A percentile compares a stretch with the other conserved stretches of the same genome.
Evolutionary conservation across 2,797 vertebrate genomes (phyloP).

Genomic region (Iguana delicatissima): DNA sequence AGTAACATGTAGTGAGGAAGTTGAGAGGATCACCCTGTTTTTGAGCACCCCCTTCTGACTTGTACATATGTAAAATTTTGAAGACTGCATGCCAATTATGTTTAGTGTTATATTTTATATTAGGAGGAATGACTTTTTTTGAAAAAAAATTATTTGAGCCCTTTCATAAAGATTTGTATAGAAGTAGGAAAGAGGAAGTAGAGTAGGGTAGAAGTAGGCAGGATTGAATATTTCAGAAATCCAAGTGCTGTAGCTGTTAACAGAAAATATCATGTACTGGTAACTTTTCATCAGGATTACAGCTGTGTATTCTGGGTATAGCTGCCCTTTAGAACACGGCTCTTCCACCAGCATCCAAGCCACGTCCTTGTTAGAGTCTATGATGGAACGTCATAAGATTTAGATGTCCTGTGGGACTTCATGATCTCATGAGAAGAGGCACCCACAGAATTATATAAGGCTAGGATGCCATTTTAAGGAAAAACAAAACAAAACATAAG

Average conservation of each 20-base stretch:
- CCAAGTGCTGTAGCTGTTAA: background rate
- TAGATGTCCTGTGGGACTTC: too few relatives aligned
- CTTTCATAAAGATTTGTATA: background rate
- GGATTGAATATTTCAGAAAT: background rate
- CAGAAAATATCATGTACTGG: background rate
- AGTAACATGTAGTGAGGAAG: background rate
- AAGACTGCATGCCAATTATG: background rate
- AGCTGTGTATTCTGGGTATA: too few relatives aligned
- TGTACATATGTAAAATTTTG: slow-evolving; percentile 1
- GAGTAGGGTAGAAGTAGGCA: background rate
- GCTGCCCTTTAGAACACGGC: too few relatives aligned
- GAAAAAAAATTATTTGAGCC: background rate
- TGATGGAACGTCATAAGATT: too few relatives aligned
- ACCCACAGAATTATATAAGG: too few relatives aligned
- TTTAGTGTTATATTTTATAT: background rate
- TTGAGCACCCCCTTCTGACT: slow-evolving; percentile 53
- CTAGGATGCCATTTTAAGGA: too few relatives aligned
- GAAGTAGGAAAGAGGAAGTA: background rate
- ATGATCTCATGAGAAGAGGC: too few relatives aligned
- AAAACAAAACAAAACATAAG: too few relatives aligned
- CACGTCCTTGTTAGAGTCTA: too few relatives aligned
- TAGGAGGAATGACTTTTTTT: background rate
- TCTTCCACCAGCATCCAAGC: too few relatives aligned
- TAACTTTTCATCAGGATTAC: too few relatives aligned
- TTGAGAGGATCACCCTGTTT: background rate